Conservation (phyloP, 2,888 invertebrate genomes). For the Amphipoea oculea region DNA sequence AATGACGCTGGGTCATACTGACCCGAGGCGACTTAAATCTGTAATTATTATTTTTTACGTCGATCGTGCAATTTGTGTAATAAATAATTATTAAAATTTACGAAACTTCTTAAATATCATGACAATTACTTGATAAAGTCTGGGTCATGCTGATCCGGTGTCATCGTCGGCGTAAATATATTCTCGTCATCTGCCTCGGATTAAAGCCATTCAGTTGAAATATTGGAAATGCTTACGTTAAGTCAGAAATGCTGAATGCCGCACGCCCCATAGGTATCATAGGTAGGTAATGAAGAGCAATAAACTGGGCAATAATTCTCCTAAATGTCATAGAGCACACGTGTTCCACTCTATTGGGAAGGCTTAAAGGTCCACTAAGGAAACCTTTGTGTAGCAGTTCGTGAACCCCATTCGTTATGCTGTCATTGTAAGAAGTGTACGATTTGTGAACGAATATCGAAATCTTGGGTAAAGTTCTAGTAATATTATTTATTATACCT, state of each 20-base stretch:
- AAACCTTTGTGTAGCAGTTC: constrained; percentile 69
- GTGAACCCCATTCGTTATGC: constrained; percentile 78
- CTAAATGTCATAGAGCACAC: constrained; percentile 80
- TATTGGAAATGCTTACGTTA: constrained; percentile 56
- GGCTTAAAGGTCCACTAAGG: constrained; percentile 75
- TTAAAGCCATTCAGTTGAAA: constrained; percentile 49
- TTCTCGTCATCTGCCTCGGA: no score
- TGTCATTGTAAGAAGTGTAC: constrained; percentile 67
- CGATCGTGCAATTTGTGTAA: background rate
- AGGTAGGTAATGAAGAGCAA: constrained; percentile 72
- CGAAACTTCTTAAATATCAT: no score
- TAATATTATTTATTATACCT: constrained; percentile 15
- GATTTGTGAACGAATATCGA: constrained; percentile 58
- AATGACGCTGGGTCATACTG: background rate
- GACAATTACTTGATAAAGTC: no score
- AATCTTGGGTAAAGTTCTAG: constrained; percentile 33
- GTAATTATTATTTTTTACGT: background rate
- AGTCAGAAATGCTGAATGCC: constrained; percentile 59
- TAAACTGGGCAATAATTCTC: constrained; percentile 76
- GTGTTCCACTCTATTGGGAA: constrained; percentile 73
- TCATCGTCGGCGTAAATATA: no score
- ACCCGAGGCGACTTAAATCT: background rate
- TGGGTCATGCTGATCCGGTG: no score
- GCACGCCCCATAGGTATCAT: constrained; percentile 68
- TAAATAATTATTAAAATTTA: no score